Evolutionary conservation across 2,888 invertebrate genomes (phyloP), one percentile per base, ranked within the genome.

Genomic region (Drosophila gaucha): DNA sequence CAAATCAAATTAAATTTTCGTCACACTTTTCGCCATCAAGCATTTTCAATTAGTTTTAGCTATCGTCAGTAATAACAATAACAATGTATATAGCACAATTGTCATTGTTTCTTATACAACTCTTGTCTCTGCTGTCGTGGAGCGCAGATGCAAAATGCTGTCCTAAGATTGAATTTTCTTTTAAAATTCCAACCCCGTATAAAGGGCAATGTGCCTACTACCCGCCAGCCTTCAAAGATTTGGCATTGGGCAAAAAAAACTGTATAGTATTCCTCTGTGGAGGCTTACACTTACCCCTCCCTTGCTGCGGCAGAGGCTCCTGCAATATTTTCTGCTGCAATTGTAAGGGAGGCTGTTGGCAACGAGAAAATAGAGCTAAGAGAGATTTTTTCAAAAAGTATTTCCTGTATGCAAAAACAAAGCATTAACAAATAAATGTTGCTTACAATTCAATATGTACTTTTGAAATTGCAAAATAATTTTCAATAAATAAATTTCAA

Each of bases 301-400:
- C 14, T 16, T 41, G 41, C 14, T 52, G 52, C 5, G 52, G 24
- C 3, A 26, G 3, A 16, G 8, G 22, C 6, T n/a, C 2, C 0
- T 55, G 44, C 18, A 44, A 35, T 26, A 3, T 8, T 1, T 44
- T 35, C 18, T 35, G 35, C 18, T 44, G 54, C 18, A 20, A 26
- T 26, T 55, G 35, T 20, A 18, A 9, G 1, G 1, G 10, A 3
- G 50, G 26, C 36, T 50, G 50, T 18, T n/a, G 16, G 35, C 3
- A 18, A 2, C 10, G 2, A 10, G 10, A 22, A 3, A 22, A 22
- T 0, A 3, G 3, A 3, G 22, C 24, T 16, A 5, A 4, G 6
- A 3, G 16, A 5, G 16, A 49, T 9, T 35, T 35, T 46, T 18
- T 16, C 6, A 3, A 10, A 3, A 16, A 43, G 3, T 18, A 43